These are phyloP conservation scores for Cebidichthys violaceus DNA, from an alignment of 2,113 vertebrate genomes.

Conservation along the genomic window DNA sequence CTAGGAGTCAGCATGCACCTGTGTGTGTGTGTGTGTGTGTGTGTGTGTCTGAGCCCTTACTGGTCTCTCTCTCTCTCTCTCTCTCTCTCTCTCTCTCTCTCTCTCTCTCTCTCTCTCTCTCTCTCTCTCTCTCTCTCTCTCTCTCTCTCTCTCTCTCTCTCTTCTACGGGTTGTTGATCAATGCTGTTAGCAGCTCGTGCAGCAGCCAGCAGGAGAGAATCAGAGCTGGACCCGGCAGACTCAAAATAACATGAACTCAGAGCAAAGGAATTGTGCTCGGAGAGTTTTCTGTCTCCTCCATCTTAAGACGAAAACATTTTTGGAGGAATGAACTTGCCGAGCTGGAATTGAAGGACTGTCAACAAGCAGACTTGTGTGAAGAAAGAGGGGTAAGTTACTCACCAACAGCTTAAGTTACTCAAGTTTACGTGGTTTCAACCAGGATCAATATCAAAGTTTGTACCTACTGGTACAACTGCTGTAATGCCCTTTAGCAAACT, in stretches of 20 bases:
- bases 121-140: constrained; percentile 55
- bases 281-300: constrained; percentile 74
- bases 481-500: neutral
- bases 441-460: constrained; percentile 34
- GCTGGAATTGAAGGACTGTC: constrained; percentile 59
- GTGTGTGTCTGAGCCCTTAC: constrained; percentile 19
- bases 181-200: constrained; percentile 57
- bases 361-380: constrained; percentile 45
- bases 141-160: constrained; percentile 54
- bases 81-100: constrained; percentile 55
- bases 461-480: constrained; percentile 10
- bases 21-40: constrained; percentile 46
- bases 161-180: constrained; percentile 62
- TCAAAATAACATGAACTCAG: constrained; percentile 55
- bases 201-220: constrained; percentile 57
- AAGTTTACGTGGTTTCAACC: constrained; percentile 25
- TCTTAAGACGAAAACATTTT: constrained; percentile 68
- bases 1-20: constrained; percentile 70
- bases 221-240: constrained; percentile 69
- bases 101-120: constrained; percentile 56
- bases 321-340: constrained; percentile 63
- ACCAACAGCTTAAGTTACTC: constrained; percentile 48
- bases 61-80: constrained; percentile 54
- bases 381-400: constrained; percentile 65
- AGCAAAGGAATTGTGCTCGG: constrained; percentile 66